Conservation (phyloP, 2,113 vertebrate species). For the Fulica atra region DNA sequence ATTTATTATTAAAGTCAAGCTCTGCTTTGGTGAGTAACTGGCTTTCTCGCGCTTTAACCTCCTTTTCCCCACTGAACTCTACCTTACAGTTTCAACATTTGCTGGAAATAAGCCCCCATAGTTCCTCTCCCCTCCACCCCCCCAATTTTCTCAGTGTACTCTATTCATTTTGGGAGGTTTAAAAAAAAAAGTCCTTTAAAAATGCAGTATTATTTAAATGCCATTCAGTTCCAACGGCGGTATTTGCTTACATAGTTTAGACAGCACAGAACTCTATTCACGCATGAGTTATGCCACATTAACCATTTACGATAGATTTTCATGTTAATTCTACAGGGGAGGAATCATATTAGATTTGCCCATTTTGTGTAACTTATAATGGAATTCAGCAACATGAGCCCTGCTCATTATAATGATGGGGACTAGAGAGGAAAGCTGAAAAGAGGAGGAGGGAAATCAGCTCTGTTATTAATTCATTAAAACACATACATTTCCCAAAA, state of each 20-base stretch:
- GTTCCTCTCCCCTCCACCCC: background rate
- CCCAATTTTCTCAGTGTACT: background rate
- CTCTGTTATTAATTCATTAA: conserved; percentile 13
- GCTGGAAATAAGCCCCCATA: background rate
- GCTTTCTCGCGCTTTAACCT: conserved; percentile 61
- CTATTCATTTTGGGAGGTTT: background rate
- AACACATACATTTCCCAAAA: background rate
- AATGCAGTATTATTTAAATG: conserved; percentile 41
- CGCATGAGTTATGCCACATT: conserved; percentile 46
- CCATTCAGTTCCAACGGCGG: conserved; percentile 12
- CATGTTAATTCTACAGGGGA: conserved; percentile 51
- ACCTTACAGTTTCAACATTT: background rate
- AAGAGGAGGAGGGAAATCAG: background rate
- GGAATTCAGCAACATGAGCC: conserved; percentile 27
- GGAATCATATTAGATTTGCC: conserved; percentile 49
- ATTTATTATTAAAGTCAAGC: conserved; percentile 81
- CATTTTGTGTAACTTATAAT: conserved; percentile 44
- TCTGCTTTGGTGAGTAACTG: conserved; percentile 72
- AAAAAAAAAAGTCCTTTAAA: background rate
- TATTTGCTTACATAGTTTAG: conserved; percentile 45
- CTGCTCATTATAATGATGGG: background rate
- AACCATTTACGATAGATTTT: conserved; percentile 59
- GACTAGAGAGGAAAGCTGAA: background rate
- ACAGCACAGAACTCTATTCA: conserved; percentile 35
- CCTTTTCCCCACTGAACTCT: conserved; percentile 57